Evolutionary conservation across 2,888 invertebrate species (phyloP), one percentile per base, ranked within the genome.

Genomic region (Scaptomyza parva): DNA sequence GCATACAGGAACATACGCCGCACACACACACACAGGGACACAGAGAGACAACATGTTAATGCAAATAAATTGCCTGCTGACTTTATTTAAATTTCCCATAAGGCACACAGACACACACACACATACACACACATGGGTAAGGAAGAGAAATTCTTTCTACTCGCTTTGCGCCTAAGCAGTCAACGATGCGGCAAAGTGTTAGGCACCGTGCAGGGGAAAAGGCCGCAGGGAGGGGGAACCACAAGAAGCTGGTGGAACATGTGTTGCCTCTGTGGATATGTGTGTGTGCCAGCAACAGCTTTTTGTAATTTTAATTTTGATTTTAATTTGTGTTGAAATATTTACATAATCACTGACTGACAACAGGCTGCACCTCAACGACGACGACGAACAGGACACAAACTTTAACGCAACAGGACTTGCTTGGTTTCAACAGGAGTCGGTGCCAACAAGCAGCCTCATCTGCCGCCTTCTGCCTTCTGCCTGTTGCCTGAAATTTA

Each of bases 331-430:
- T 88, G 88, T 83, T 88, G 89, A 89, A 88, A 89, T 88, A 88
- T 89, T 88, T 89, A 88, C 88, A 89, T 89, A 88, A 89, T 88
- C 89, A 88, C 87, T 89, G 87, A 88, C 88, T 89, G 88, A 89
- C 89, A 83, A 81, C 82, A 82, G 55, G 51, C 73, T 65, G 60
- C 52, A 53, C 52, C 37, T 22, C 24, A 41, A n/a, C 41, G 33
- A 40, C 40, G n/a, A n/a, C n/a, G n/a, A n/a, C n/a, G 45, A 55
- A 37, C 52, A 63, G 44, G 59, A 59, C 64, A 59, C 67, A 28
- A 39, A 48, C 66, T 70, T 60, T 35, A 59, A 28, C 18, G 43
- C n/a, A 30, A 18, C 47, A 47, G n/a, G 47, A 18, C 54, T 41
- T 37, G n/a, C n/a, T n/a, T 14, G 33, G 18, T 50, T 22, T 8